These are phyloP conservation scores for Macquaria australasica DNA, from an alignment of 2,113 vertebrate species.

Conservation along the genomic window DNA sequence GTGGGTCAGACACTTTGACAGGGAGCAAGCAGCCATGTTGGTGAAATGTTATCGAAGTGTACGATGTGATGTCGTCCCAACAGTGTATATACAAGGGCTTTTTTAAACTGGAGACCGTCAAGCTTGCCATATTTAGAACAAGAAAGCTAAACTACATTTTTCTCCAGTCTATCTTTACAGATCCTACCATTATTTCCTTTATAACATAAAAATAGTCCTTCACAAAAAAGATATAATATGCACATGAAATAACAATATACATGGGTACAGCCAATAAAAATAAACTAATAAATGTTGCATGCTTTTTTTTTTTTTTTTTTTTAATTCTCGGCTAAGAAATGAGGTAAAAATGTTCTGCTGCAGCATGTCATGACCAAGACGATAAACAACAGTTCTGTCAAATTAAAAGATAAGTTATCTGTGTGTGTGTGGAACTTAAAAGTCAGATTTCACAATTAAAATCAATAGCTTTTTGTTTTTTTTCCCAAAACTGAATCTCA, in stretches of 20 bases:
- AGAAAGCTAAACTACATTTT: slow-evolving; percentile 63
- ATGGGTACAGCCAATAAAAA: slow-evolving; percentile 63
- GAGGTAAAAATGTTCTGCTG: slow-evolving; percentile 76
- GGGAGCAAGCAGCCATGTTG: slow-evolving; percentile 82
- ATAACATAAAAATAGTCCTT: slow-evolving; percentile 80
- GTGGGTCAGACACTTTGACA: slow-evolving; percentile 78
- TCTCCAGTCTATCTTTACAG: slow-evolving; percentile 68
- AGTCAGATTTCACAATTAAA: slow-evolving; percentile 54
- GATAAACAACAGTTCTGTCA: slow-evolving; percentile 41
- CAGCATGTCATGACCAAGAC: slow-evolving; percentile 58
- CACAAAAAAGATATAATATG: slow-evolving; percentile 82
- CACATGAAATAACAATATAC: slow-evolving; percentile 78
- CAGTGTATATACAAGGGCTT: slow-evolving; percentile 65
- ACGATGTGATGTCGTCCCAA: slow-evolving; percentile 43
- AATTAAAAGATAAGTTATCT: slow-evolving; percentile 60
- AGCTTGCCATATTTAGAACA: slow-evolving; percentile 65
- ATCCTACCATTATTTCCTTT: slow-evolving; percentile 74
- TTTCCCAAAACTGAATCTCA: slow-evolving; percentile 37
- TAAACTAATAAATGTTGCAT: slow-evolving; percentile 61
- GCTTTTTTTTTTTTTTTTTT: slow-evolving; percentile 31
- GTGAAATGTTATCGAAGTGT: slow-evolving; percentile 71
- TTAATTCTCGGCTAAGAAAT: slow-evolving; percentile 58
- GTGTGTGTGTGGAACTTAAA: slow-evolving; percentile 7
- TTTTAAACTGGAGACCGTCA: slow-evolving; percentile 41
- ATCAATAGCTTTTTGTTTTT: slow-evolving; percentile 24